Conservation (phyloP, 1,140 invertebrate genomes). For the Lepidurus arcticus region DNA sequence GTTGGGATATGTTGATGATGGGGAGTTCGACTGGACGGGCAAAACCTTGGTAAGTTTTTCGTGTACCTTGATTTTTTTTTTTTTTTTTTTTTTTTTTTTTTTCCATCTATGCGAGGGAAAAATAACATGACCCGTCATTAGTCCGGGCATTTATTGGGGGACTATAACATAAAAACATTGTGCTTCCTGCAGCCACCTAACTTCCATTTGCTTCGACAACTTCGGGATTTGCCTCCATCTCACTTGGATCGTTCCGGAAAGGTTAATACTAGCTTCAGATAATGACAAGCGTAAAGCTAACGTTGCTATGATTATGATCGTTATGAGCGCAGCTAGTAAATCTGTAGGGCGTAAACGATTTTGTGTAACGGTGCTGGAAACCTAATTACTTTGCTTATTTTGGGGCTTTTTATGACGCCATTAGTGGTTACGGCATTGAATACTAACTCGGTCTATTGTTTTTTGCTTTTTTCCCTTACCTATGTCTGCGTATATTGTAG, state of each 20-base stretch:
- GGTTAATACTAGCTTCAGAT: conserved; percentile 27
- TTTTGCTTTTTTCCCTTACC: conserved; percentile 34
- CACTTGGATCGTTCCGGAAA: conserved; percentile 33
- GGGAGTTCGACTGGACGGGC: conserved; percentile 97
- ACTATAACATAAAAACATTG: neutral
- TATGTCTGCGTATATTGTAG: conserved; percentile 51
- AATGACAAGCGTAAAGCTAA: neutral
- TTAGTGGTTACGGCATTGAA: neutral
- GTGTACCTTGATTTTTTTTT: neutral
- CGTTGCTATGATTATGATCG: neutral
- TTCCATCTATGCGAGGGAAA: too few relatives aligned
- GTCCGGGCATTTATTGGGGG: neutral
- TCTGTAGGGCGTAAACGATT: neutral
- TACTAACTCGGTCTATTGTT: conserved; percentile 19
- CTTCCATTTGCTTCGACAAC: conserved; percentile 33
- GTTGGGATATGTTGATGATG: conserved; percentile 87
- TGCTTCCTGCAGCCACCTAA: conserved; percentile 33
- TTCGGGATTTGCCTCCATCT: conserved; percentile 35
- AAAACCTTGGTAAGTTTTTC: conserved; percentile 67
- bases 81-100: too few relatives aligned
- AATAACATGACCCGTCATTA: neutral
- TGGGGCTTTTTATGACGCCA: neutral
- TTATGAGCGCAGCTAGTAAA: conserved; percentile 9
- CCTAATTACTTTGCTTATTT: conserved; percentile 24
- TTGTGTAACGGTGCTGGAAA: neutral